phyloP scores from a whole-genome alignment of 53 echinoderm and acorn worm genomes.

The Echinarachnius parma region DNA sequence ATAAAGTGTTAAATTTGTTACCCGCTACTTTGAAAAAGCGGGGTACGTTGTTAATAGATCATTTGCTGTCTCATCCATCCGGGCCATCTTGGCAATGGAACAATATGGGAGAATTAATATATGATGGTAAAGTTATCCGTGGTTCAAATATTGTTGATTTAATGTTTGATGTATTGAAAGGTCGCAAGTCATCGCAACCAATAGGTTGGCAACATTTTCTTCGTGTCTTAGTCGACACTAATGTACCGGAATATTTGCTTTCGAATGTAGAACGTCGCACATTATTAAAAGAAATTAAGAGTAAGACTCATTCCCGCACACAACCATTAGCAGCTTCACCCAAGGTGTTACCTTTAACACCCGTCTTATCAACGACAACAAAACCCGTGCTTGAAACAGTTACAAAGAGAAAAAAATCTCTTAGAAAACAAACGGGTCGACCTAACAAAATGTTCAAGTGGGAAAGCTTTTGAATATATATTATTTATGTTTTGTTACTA shows the following conservation, averaged over 20 bases:
- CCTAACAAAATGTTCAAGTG: conserved; percentile 7
- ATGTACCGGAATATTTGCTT: conserved; percentile 51
- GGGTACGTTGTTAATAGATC: conserved; percentile 16
- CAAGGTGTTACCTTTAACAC: conserved; percentile 8
- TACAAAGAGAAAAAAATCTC: background rate
- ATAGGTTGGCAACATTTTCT: conserved; percentile 53
- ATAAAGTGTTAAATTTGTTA: conserved; percentile 18
- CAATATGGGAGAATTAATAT: conserved; percentile 35
- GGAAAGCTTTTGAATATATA: conserved; percentile 25
- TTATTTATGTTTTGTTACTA: too few species aligned
- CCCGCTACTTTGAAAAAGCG: conserved; percentile 2
- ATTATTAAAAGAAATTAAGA: conserved; percentile 43
- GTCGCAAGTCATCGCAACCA: conserved; percentile 46
- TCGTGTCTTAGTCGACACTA: conserved; percentile 20
- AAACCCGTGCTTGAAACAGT: background rate
- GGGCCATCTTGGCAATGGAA: conserved; percentile 16
- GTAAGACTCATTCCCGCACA: background rate
- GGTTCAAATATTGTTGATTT: conserved; percentile 54
- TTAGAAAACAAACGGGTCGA: too few species aligned
- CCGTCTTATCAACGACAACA: conserved; percentile 1
- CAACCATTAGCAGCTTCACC: background rate
- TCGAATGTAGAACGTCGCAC: conserved; percentile 37
- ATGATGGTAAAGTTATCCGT: conserved; percentile 10
- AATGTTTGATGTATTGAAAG: conserved; percentile 30
- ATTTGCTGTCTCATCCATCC: background rate